phyloP scores from a whole-genome alignment of 2,888 invertebrate species.

The Andrena camellia region DNA sequence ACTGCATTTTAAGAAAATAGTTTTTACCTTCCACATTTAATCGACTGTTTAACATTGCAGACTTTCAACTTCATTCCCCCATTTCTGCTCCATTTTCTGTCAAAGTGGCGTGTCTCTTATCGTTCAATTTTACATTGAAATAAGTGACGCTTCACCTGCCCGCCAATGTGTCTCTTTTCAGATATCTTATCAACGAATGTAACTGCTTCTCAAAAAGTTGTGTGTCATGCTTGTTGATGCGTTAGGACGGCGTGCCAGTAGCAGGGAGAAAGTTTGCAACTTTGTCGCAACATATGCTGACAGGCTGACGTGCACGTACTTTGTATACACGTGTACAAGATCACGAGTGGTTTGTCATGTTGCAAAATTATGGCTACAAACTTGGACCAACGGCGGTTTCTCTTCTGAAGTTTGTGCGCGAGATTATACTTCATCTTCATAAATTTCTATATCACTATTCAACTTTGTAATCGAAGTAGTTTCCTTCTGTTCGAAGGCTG shows the following conservation, averaged over 20 bases:
- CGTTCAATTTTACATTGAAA: neutral
- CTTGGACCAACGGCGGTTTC: constrained; percentile 8
- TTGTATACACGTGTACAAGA: neutral
- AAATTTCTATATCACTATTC: neutral
- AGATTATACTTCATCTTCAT: neutral
- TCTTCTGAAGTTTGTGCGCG: constrained; percentile 10
- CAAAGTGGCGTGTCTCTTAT: neutral
- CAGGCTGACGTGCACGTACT: neutral
- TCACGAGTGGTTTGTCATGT: constrained; percentile 12
- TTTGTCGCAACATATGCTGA: neutral
- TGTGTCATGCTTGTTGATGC: constrained; percentile 5
- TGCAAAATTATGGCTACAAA: constrained; percentile 16
- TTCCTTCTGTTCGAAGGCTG: neutral
- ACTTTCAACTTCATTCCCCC: neutral
- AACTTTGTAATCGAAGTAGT: neutral
- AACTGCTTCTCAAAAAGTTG: neutral
- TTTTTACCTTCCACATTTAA: neutral
- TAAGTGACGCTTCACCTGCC: neutral
- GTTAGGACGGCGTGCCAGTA: neutral
- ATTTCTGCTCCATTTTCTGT: neutral
- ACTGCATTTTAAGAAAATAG: no score
- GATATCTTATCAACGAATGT: neutral
- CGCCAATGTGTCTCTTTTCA: neutral
- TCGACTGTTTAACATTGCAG: neutral
- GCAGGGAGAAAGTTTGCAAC: constrained; percentile 4